Evolutionary conservation across 1,140 invertebrate species (phyloP).

Genomic region (Ostrea edulis): DNA sequence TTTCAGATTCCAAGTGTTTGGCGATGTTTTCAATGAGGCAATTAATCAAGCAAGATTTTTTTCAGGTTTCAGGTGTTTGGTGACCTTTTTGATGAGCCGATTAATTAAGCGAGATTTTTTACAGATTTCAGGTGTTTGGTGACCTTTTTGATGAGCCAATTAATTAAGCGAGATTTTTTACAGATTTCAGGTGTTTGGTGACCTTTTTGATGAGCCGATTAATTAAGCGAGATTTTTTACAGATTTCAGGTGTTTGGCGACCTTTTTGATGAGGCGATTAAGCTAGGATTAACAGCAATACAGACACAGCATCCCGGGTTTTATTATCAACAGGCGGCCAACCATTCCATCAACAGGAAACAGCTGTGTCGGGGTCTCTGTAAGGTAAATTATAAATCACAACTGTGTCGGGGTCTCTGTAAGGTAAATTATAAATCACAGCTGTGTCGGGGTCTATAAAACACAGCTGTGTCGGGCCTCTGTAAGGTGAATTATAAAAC

Average conservation of each 20-base stretch:
- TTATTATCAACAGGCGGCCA: slow-evolving; percentile 96
- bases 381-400: slow-evolving; percentile 81
- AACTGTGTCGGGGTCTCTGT: slow-evolving; percentile 87
- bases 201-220: slow-evolving; percentile 97
- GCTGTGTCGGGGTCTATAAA: slow-evolving; percentile 86
- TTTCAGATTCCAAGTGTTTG: too few relatives aligned
- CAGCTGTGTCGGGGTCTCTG: slow-evolving; percentile 87
- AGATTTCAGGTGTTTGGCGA: slow-evolving; percentile 89
- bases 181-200: slow-evolving; percentile 93
- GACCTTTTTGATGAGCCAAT: too few relatives aligned
- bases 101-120: too few relatives aligned
- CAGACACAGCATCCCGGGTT: slow-evolving; percentile 98
- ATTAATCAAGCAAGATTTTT: too few relatives aligned
- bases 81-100: slow-evolving; percentile 96
- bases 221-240: slow-evolving; percentile 80
- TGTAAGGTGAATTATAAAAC: too few relatives aligned
- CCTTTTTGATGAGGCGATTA: slow-evolving; percentile 96
- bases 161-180: too few relatives aligned
- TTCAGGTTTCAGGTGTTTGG: too few relatives aligned
- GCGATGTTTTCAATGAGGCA: too few relatives aligned
- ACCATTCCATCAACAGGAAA: slow-evolving; percentile 89
- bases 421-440: slow-evolving; percentile 82
- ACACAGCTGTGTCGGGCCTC: not conserved
- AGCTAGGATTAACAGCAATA: slow-evolving; percentile 91
- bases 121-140: too few relatives aligned